Evolutionary conservation across 2,888 invertebrate genomes (phyloP), one percentile per base, ranked within the genome.

Genomic region (Diaperis boleti): DNA sequence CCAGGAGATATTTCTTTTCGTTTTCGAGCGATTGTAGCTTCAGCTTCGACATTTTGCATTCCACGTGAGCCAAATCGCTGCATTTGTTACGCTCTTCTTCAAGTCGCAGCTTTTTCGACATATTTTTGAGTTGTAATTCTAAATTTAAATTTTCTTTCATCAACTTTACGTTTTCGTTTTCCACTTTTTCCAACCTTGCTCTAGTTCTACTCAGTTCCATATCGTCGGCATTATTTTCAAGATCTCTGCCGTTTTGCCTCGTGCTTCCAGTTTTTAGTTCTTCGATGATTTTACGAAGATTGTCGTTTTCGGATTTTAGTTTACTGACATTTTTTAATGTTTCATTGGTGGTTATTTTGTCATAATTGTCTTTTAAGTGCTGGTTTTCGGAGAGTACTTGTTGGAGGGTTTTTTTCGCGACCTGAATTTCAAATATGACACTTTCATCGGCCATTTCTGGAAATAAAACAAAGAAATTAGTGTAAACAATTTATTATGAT

Each of bases 371-470:
- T 50, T 57, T 63, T 3, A 63, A 26, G 14, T 59, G 33, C n/a
- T 54, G 6, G 49, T 64, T 64, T 18, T 59, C 64, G 20, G 15
- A n/a, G 13, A 64, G 35, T n/a, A 64, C 7, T 54, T 59, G 59
- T 14, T 54, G 41, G 4, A 64, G 29, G 8, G 59, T 33, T 22
- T 59, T 54, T 15, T 55, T 52, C 8, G 59, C 64, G 11, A 64
- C 55, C 55, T 64, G 64, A 22, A 64, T 55, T 22, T 64, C 64
- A 44, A 64, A 64, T 10, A 64, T 29, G 11, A 64, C 64, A 15
- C 47, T 55, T 17, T 59, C 64, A n/a, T 45, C 54, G 11, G 26
- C 17, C 54, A 54, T 54, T 15, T 54, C 31, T 52, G 39, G n/a
- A n/a, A n/a, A n/a, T n/a, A n/a, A n/a, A n/a, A n/a, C n/a, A n/a